phyloP scores from a whole-genome alignment of 2,113 vertebrate genomes.

The Notiomystis cincta region DNA sequence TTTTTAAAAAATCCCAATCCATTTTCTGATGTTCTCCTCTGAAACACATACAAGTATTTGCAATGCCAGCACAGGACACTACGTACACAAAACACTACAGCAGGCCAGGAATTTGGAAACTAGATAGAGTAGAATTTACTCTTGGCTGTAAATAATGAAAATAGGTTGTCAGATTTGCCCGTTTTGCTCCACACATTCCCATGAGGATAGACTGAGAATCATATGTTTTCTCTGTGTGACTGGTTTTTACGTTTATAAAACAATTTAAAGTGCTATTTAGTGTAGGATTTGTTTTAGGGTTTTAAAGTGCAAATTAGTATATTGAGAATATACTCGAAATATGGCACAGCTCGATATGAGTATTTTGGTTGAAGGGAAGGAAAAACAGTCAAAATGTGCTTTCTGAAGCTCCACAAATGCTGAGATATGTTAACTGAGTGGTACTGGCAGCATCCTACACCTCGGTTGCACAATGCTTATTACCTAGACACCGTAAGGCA shows the following conservation, averaged over 20 bases:
- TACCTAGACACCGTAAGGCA: conserved; percentile 19
- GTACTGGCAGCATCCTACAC: conserved; percentile 9
- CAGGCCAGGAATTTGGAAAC: conserved; percentile 54
- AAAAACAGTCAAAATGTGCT: conserved; percentile 18
- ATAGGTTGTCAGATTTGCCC: background rate
- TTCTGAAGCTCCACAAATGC: background rate
- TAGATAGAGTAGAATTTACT: conserved; percentile 10
- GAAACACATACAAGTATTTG: conserved; percentile 25
- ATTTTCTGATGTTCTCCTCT: conserved; percentile 48
- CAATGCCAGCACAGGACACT: conserved; percentile 64
- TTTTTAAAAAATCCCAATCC: conserved; percentile 19
- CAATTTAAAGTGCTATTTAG: conserved; percentile 40
- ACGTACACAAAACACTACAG: conserved; percentile 58
- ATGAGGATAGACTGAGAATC: conserved; percentile 59
- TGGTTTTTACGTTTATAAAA: conserved; percentile 28
- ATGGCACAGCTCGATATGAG: conserved; percentile 43
- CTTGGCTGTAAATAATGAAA: background rate
- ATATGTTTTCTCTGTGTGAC: conserved; percentile 59
- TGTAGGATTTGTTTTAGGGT: background rate
- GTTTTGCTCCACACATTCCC: conserved; percentile 44
- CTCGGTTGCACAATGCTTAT: conserved; percentile 68
- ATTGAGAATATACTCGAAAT: conserved; percentile 61
- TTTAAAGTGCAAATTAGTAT: conserved; percentile 53
- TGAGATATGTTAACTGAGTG: background rate
- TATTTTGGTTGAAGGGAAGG: conserved; percentile 31